Evolutionary conservation across 2,888 invertebrate genomes (phyloP), one percentile per base, ranked within the genome.

Genomic region (Chrysina gloriosa): DNA sequence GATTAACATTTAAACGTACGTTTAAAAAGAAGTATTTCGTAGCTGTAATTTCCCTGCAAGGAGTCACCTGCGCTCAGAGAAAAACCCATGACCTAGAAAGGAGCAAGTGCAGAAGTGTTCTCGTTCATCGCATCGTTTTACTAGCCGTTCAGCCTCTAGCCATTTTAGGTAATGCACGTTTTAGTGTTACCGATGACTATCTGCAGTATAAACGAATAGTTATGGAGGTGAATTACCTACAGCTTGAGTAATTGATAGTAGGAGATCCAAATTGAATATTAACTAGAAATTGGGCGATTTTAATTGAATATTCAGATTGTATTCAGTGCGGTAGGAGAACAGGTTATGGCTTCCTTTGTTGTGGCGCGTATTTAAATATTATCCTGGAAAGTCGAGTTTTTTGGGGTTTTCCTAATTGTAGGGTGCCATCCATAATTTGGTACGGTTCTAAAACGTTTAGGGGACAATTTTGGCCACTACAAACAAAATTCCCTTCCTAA

Each of bases 81-180:
- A 47, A 47, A 47, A n/a, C 19, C 23, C 19, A 23, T 47, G 47
- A 47, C 47, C 47, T 47, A 47, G 47, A 21, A 23, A 47, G 47
- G 19, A 47, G 47, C 47, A 47, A 47, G 47, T 47, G 47, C 47
- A 47, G 47, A 47, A 47, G 23, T 47, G n/a, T 1, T 34, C 21
- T 9, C 47, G 23, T 47, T 47, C 19, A 19, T 47, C 23, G 47
- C 23, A 47, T 47, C 19, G 47, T 47, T 47, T n/a, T 47, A 47
- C 47, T 23, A 47, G 47, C 47, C 23, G 47, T 47, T 47, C 47
- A n/a, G 36, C 4, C 14, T 5, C 19, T 47, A 19, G 1, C 47
- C 47, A 47, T 47, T 47, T 47, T 47, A 47, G 47, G 47, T 19
- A 47, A 47, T 47, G 47, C 47, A 47, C 47, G 47, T 21, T 47